Percentiles rank a stretch among this genome's conserved stretches.
phyloP scores from a whole-genome alignment of 1,140 invertebrate species.

The Oreohelix idahoensis region DNA sequence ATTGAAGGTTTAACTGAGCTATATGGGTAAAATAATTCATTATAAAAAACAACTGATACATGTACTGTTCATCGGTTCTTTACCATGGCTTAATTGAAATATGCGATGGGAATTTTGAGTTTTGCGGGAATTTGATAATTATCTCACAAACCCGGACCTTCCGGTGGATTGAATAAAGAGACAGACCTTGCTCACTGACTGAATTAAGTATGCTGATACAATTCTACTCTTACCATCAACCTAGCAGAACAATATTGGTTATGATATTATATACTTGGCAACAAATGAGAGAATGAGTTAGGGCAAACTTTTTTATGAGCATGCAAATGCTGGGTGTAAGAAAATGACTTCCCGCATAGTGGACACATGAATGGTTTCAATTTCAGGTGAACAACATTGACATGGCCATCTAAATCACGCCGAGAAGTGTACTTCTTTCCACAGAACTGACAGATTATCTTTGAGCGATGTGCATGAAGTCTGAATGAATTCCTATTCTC shows the following conservation, averaged over 20 bases:
- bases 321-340: conserved; percentile 19
- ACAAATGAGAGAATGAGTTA: neutral
- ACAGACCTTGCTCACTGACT: too few relatives aligned
- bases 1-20: too few relatives aligned
- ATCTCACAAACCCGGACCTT: neutral
- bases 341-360: conserved; percentile 12
- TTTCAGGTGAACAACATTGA: conserved; percentile 40
- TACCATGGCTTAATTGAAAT: too few relatives aligned
- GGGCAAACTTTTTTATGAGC: conserved; percentile 11
- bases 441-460: conserved; percentile 38
- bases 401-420: conserved; percentile 40
- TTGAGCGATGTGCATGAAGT: conserved; percentile 20
- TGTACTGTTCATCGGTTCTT: too few relatives aligned
- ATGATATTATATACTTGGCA: neutral
- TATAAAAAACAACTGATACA: too few relatives aligned
- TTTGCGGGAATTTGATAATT: too few relatives aligned
- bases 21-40: too few relatives aligned
- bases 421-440: conserved; percentile 32
- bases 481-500: conserved; percentile 24
- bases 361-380: conserved; percentile 27
- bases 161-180: neutral
- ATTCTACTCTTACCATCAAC: too few relatives aligned
- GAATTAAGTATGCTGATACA: neutral
- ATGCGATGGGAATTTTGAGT: too few relatives aligned
- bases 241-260: too few relatives aligned